Evolutionary conservation across 1,140 invertebrate species (phyloP).

Genomic region (Pararge aegeria): DNA sequence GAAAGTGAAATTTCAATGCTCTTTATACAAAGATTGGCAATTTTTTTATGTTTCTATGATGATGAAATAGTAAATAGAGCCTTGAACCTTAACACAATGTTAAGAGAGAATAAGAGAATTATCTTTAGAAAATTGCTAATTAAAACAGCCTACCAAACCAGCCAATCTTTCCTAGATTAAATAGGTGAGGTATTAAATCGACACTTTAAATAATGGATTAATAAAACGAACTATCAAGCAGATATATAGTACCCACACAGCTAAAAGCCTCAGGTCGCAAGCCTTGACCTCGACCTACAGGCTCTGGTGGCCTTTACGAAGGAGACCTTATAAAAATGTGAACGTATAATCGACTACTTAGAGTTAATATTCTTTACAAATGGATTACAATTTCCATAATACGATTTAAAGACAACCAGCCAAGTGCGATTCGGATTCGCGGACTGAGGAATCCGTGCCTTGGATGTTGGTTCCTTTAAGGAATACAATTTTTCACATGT

Average conservation of each 20-base stretch:
- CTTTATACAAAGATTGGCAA: too few relatives aligned
- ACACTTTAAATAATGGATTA: slow-evolving; percentile 20
- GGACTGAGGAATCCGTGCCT: too few relatives aligned
- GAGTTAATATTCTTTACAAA: not conserved
- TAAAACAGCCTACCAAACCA: not conserved
- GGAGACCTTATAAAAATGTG: slow-evolving; percentile 32
- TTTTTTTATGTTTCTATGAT: too few relatives aligned
- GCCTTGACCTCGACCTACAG: slow-evolving; percentile 27
- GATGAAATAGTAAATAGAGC: too few relatives aligned
- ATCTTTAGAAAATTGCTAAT: too few relatives aligned
- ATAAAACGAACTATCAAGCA: slow-evolving; percentile 26
- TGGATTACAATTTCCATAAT: not conserved
- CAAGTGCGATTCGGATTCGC: too few relatives aligned
- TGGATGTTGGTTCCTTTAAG: too few relatives aligned
- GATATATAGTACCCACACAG: slow-evolving; percentile 13
- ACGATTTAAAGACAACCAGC: too few relatives aligned
- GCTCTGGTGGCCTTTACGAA: slow-evolving; percentile 25
- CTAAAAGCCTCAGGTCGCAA: slow-evolving; percentile 15
- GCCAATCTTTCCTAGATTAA: not conserved
- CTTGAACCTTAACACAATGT: too few relatives aligned
- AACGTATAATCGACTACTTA: slow-evolving; percentile 7
- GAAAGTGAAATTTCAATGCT: too few relatives aligned
- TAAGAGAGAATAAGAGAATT: too few relatives aligned
- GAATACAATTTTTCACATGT: too few relatives aligned
- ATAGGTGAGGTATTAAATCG: slow-evolving; percentile 1